Evolutionary conservation across 2,797 vertebrate genomes (phyloP), one percentile per base, ranked within the genome.

Genomic region (Sebastes flavidus): DNA sequence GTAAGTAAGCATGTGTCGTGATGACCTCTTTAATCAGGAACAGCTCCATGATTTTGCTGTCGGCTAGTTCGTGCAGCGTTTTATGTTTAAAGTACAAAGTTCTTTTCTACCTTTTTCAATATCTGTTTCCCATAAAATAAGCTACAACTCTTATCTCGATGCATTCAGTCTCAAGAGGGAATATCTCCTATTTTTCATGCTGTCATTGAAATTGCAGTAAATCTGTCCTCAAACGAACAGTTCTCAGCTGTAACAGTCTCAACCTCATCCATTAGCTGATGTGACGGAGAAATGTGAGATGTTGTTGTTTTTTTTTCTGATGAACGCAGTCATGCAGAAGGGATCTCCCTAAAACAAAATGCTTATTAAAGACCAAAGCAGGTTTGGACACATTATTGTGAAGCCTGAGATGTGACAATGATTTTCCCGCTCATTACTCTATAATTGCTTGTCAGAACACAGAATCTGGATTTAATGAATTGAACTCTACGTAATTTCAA

Each of bases 21-120:
- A 75, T 71, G 65, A 81, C 81, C 70, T 72, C 52, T 63, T 84
- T 88, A 32, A 86, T 75, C 46, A 75, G 65, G 36, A 74, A 61
- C 49, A 46, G 59, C 69, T 58, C 20, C 13, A 18, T 32, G 6
- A 59, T n/a, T 79, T 60, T 16, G 74, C 77, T 65, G 14, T 5
- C 6, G 56, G 78, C 58, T 22, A 38, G 12, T 72, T 76, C 59
- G 22, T 46, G 30, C 55, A 56, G 67, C n/a, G 2, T 62, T 27
- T 56, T 27, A 18, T n/a, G 4, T 36, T 22, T 20, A 46, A 75
- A 66, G 76, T 65, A 65, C 4, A n/a, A 34, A 29, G 46, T 24
- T 65, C 11, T 73, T 63, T 54, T 49, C 14, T 14, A 42, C 4
- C 6, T 30, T 81, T 59, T 30, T 58, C n/a, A 38, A 62, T 72